Conservation (phyloP, 2,113 vertebrate species). For the Hyla sarda region DNA sequence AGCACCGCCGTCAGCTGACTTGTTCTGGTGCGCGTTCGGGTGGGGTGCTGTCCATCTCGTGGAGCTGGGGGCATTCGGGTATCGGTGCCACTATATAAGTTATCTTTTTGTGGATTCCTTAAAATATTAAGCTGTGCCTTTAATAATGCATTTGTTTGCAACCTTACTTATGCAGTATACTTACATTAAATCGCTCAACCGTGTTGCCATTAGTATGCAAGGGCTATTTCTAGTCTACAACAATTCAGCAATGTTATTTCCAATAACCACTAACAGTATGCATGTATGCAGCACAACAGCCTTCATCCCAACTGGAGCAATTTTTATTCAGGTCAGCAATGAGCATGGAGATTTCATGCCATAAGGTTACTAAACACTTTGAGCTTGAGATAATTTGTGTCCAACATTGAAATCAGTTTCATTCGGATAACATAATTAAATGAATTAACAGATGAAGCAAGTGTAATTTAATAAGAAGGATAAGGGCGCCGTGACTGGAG, state of each 20-base stretch:
- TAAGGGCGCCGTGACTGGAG: neutral
- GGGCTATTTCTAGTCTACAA: neutral
- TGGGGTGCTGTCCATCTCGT: too few relatives aligned
- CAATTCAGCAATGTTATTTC: neutral
- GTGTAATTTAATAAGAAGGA: constrained; percentile 43
- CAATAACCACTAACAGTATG: neutral
- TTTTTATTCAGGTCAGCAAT: constrained; percentile 7
- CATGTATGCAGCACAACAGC: neutral
- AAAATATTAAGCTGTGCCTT: too few relatives aligned
- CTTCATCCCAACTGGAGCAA: neutral
- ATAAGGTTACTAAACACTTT: constrained; percentile 30
- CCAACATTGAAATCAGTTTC: constrained; percentile 14
- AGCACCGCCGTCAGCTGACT: too few relatives aligned
- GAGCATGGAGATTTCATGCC: constrained; percentile 50
- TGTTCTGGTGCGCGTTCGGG: too few relatives aligned
- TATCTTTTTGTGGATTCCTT: too few relatives aligned
- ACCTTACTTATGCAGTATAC: too few relatives aligned
- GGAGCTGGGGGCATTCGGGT: too few relatives aligned
- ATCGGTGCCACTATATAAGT: too few relatives aligned
- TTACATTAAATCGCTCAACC: too few relatives aligned
- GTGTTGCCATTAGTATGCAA: neutral
- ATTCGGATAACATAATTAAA: constrained; percentile 36
- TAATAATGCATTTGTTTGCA: too few relatives aligned
- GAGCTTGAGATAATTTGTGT: constrained; percentile 36
- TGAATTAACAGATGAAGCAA: constrained; percentile 42